Conservation (phyloP, 2,888 invertebrate genomes). For the Chydorus sphaericus region DNA sequence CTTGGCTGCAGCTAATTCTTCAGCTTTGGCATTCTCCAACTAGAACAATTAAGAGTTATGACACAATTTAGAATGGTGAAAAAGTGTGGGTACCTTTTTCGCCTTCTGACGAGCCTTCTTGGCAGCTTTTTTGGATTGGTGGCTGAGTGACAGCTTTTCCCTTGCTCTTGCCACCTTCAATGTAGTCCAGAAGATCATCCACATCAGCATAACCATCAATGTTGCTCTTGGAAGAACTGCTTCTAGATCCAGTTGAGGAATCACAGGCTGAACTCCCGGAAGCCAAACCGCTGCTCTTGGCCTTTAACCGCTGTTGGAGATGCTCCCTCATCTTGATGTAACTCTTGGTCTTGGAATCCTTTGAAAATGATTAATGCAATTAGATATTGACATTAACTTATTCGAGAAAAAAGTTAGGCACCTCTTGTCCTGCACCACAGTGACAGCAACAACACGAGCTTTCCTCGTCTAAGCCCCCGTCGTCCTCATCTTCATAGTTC, state of each 20-base stretch:
- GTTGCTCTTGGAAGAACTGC: background rate
- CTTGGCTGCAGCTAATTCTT: constrained; percentile 12
- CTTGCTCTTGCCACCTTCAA: constrained; percentile 53
- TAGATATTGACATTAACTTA: background rate
- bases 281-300: background rate
- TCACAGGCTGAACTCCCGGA: background rate
- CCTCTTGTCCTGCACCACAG: constrained; percentile 7
- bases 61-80: too few relatives aligned
- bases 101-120: constrained; percentile 67
- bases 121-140: too few relatives aligned
- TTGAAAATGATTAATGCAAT: constrained; percentile 22
- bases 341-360: constrained; percentile 58
- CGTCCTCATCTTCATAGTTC: too few relatives aligned
- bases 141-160: too few relatives aligned
- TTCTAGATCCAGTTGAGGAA: constrained; percentile 1
- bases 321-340: constrained; percentile 59
- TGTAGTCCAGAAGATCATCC: constrained; percentile 43
- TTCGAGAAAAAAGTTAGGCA: background rate
- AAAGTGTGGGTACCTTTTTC: constrained; percentile 60
- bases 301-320: constrained; percentile 43
- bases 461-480: background rate
- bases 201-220: constrained; percentile 8
- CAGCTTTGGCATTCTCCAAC: constrained; percentile 4
- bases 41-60: background rate
- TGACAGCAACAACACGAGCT: constrained; percentile 9